These are phyloP conservation scores for Alentia gelatinosa DNA, from an alignment of 2,888 invertebrate genomes.

Conservation along the genomic window DNA sequence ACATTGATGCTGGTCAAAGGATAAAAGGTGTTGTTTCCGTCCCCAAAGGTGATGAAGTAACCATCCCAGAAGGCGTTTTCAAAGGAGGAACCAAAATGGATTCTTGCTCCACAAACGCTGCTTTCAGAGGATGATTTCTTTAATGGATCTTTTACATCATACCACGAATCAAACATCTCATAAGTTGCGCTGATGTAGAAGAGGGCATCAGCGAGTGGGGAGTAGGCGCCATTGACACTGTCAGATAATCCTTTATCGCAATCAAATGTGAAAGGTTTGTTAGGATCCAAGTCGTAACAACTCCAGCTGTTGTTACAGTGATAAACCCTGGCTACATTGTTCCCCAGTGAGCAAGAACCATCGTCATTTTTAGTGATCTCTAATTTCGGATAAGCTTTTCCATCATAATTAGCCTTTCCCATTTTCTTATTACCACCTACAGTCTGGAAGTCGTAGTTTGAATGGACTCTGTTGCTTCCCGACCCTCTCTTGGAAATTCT, in stretches of 20 bases:
- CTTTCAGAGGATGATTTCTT: not conserved
- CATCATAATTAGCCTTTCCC: constrained; percentile 20
- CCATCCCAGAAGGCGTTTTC: constrained; percentile 69
- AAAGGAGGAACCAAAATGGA: constrained; percentile 66
- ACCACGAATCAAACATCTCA: constrained; percentile 69
- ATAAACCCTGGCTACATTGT: constrained; percentile 1
- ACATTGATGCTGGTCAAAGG: constrained; percentile 64
- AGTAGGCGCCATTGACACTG: constrained; percentile 61
- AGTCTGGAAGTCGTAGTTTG: constrained; percentile 20
- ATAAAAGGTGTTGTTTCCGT: constrained; percentile 55
- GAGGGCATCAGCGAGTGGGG: constrained; percentile 66
- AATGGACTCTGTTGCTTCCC: not conserved
- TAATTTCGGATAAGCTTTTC: constrained; percentile 12
- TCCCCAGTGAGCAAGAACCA: not conserved
- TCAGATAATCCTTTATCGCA: constrained; percentile 61
- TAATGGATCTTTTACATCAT: constrained; percentile 47
- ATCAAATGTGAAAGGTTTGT: constrained; percentile 31
- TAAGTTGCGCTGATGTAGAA: constrained; percentile 66
- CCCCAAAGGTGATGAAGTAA: constrained; percentile 51
- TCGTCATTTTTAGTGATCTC: not conserved
- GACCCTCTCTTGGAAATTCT: not conserved
- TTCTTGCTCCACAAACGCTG: constrained; percentile 58
- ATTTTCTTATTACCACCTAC: constrained; percentile 36
- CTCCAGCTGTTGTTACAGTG: constrained; percentile 32
- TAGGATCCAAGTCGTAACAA: not conserved